Percentiles rank a stretch among this genome's conserved stretches.
Conservation (phyloP, 2,797 vertebrate species). For the Tenualosa ilisha region DNA sequence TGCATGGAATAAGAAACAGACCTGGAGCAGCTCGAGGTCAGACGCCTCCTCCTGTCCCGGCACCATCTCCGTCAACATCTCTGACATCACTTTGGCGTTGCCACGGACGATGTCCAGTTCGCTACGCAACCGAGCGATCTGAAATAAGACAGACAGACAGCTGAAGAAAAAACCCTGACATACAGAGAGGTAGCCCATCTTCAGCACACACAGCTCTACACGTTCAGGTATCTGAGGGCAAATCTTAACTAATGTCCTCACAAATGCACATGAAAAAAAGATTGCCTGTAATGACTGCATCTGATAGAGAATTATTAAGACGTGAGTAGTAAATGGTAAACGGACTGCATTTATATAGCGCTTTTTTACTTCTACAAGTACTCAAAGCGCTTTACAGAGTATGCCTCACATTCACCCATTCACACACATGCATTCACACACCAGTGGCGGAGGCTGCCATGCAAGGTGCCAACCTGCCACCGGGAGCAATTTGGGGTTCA, state of each 20-base stretch:
- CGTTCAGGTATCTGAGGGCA: background rate
- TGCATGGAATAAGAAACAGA: background rate
- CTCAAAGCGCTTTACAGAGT: too few species aligned
- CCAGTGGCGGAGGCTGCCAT: background rate
- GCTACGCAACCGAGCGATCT: conserved; percentile 92
- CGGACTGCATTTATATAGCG: too few species aligned
- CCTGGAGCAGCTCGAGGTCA: conserved; percentile 84
- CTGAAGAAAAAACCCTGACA: background rate
- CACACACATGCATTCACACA: background rate
- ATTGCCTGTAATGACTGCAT: background rate
- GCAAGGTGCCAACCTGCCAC: too few species aligned
- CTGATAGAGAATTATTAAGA: background rate
- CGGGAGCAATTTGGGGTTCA: too few species aligned
- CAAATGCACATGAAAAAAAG: background rate
- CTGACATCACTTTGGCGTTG: conserved; percentile 98
- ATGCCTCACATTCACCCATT: too few species aligned
- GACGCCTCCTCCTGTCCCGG: conserved; percentile 93
- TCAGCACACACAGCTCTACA: background rate
- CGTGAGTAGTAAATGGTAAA: background rate
- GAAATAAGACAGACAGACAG: conserved; percentile 4
- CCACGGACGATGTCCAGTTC: conserved; percentile 95
- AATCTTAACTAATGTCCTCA: background rate
- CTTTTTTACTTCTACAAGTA: too few species aligned
- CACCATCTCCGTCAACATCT: conserved; percentile 98
- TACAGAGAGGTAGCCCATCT: background rate